Base-by-base conservation (phyloP, 2,888 invertebrate species). In the Harpalus rubripes region DNA sequence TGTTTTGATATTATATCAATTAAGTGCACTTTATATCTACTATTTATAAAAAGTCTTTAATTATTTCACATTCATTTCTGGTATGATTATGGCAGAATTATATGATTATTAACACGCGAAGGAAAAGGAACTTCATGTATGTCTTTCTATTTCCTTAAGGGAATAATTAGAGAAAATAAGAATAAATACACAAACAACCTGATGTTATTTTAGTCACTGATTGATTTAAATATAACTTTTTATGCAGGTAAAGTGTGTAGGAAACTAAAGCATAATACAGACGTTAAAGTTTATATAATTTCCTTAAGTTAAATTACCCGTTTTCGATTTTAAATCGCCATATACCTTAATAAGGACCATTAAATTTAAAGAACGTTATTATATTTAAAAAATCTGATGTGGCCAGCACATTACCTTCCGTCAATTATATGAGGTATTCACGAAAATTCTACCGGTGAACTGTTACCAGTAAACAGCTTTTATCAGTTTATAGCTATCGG, bases 201-300 rank as follows among this genome's bases (percentile, higher is more conserved):
- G 63, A 26, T 68, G 22, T 26, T 68, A 68, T 32, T 68, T n/a
- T 12, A 32, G 18, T 58, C 32, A 26, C 4, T 58, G 78, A 78
- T 22, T 78, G 56, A 78, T 78, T 78, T 78, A 78, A 78, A 78
- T 78, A 78, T 58, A 56, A 68, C 26, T 78, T 56, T 52, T 18
- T 58, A 78, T 78, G 78, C 58, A 78, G 58, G 78, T 78, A 78
- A 56, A 56, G 6, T 78, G 78, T 15, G 56, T 56, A 68, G 68
- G 68, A 68, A 68, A 68, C 7, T 78, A 78, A 56, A 78, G 78
- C 58, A 7, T 56, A n/a, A 56, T 78, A 18, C n/a, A 78, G 78
- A 78, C 78, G 15, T 10, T 44, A 6, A 8, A 6, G 44, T 52
- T 52, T 52, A 52, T 12, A 52, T 52, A 8, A 52, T 44, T 44